Evolutionary conservation across 2,113 vertebrate species (phyloP).

Genomic region (Siniperca knerii): DNA sequence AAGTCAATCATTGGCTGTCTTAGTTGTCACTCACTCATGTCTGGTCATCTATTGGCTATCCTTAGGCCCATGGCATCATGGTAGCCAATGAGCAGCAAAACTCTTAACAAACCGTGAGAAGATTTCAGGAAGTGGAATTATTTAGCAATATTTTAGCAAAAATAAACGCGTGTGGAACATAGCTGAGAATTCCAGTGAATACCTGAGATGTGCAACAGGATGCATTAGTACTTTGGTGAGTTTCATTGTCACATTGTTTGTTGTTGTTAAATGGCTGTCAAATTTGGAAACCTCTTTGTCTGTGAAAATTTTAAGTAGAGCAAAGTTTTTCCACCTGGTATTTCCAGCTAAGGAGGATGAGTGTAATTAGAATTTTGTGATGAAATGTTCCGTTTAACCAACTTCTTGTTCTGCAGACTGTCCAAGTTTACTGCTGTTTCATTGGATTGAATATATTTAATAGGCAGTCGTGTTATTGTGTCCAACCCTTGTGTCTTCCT

Average conservation of each 20-base stretch:
- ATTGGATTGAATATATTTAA: not conserved
- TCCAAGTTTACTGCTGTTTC: not conserved
- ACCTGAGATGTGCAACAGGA: not conserved
- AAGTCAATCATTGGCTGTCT: not conserved
- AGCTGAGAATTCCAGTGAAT: fast-evolving
- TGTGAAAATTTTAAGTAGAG: not conserved
- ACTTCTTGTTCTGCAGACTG: not conserved
- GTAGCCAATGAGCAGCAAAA: slow-evolving; percentile 6
- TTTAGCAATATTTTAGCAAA: not conserved
- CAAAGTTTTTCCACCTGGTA: not conserved
- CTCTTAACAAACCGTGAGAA: not conserved
- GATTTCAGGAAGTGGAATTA: not conserved
- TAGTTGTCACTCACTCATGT: not conserved
- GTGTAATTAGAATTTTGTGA: not conserved
- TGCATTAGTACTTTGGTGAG: not conserved
- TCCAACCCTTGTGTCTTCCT: not conserved
- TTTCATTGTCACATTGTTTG: not conserved
- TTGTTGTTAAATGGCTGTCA: not conserved
- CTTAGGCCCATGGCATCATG: not conserved
- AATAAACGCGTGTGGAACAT: not conserved
- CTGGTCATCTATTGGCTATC: not conserved
- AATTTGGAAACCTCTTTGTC: not conserved
- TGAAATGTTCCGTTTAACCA: not conserved
- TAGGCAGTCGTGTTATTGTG: not conserved
- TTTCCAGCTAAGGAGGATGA: not conserved